Evolutionary conservation across 2,113 vertebrate genomes (phyloP).

Genomic region (Aegypius monachus): DNA sequence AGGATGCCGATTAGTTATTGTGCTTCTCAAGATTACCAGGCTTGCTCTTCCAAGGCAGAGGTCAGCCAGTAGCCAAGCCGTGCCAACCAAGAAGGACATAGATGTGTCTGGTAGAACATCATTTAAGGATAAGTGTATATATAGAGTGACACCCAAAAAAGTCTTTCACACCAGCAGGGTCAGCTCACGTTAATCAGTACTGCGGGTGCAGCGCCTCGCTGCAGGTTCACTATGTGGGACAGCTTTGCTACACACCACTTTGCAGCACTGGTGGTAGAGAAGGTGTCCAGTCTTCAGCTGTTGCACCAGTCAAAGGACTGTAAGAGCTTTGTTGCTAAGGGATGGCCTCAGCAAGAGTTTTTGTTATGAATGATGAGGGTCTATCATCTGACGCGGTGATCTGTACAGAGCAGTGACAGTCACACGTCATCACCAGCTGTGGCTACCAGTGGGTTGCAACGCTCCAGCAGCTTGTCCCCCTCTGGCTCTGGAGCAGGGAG

Average conservation of each 20-base stretch:
- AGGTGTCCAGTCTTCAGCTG: not conserved
- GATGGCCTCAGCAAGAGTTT: not conserved
- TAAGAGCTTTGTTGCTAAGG: not conserved
- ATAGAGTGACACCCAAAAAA: not conserved
- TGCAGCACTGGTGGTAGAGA: not conserved
- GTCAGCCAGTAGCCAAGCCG: not conserved
- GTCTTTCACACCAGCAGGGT: not conserved
- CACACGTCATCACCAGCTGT: not conserved
- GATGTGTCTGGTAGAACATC: not conserved
- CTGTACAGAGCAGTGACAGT: not conserved
- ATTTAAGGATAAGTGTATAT: not conserved
- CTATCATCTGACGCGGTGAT: not conserved
- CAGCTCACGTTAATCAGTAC: not conserved
- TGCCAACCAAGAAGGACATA: not conserved
- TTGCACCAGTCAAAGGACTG: not conserved
- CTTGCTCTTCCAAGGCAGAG: not conserved
- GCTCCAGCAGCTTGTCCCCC: not conserved
- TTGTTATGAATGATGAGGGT: accelerated
- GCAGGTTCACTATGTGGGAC: not conserved
- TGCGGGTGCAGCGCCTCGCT: not conserved
- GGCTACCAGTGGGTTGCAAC: not conserved
- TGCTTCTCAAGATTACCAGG: not conserved
- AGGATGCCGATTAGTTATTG: not conserved
- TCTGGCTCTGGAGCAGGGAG: not conserved
- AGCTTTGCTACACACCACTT: not conserved